A percentile compares a stretch with the other conserved stretches of the same genome.
Evolutionary conservation across 2,797 vertebrate species (phyloP).

Genomic region (Halcyon chelicuti): DNA sequence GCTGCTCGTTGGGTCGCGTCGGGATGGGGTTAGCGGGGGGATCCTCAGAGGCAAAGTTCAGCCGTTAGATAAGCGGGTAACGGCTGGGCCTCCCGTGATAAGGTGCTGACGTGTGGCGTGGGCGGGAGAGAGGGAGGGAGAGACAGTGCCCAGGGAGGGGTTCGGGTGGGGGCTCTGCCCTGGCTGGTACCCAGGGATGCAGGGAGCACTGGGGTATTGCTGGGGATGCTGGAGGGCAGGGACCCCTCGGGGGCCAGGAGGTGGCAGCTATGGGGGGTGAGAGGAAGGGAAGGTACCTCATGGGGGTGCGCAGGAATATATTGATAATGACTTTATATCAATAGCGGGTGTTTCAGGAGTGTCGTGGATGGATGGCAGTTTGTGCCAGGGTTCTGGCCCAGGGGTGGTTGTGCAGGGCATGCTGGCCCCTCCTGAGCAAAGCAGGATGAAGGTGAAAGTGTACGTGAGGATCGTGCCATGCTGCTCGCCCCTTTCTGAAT

Average conservation of each 20-base stretch:
- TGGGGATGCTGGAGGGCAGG: neutral
- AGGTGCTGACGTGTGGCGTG: neutral
- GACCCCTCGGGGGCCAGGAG: neutral
- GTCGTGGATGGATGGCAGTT: rapidly evolving
- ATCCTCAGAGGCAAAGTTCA: slow-evolving; percentile 48
- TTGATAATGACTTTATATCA: rapidly evolving
- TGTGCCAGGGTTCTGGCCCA: neutral
- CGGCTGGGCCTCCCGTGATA: slow-evolving; percentile 18
- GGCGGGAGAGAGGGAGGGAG: neutral
- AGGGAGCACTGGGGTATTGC: neutral
- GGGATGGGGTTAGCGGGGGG: neutral
- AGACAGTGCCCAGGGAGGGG: rapidly evolving
- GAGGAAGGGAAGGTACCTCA: neutral
- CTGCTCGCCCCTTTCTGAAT: rapidly evolving
- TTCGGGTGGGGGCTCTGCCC: neutral
- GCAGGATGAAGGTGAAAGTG: neutral
- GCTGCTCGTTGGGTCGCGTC: rapidly evolving
- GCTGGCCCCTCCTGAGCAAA: no score
- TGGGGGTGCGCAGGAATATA: neutral
- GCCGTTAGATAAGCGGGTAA: neutral
- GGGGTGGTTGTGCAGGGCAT: neutral
- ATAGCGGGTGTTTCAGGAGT: rapidly evolving
- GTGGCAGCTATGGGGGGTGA: neutral
- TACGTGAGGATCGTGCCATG: rapidly evolving
- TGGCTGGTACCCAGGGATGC: neutral